Evolutionary conservation across 2,113 vertebrate species (phyloP), one percentile per base, ranked within the genome.

Genomic region (Haemorhous mexicanus): DNA sequence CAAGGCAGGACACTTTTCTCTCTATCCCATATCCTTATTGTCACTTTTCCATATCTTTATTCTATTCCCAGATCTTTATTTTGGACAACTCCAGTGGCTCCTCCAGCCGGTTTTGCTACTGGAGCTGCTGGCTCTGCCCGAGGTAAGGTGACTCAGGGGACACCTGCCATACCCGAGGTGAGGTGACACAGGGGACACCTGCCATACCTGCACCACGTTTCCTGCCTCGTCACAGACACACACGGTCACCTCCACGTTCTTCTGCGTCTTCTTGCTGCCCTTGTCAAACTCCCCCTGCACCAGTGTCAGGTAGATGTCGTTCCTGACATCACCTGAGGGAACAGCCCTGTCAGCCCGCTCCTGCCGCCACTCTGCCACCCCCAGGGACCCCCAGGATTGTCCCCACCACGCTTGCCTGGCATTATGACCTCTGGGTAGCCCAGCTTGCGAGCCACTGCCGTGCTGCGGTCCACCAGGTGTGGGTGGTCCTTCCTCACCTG

Each of bases 391-490:
- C 13, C 10, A 6, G n/a, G 21, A 1, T 28, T 53, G 15, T 59
- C 18, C 3, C 1, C 6, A 12, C 28, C 5, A 30, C 0, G 7
- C 98, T 97, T 95, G 98, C 98, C 98, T 85, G 98, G 98, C 98
- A 99, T 98, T 94, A 99, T 99, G 96, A 99, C 98, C 58, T 99
- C 98, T 0, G 98, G 98, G 90, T 98, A 99, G 84, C 98, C 98
- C 95, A 99, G 97, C 90, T 99, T 99, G 73, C 98, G 98, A 0
- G 98, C 98, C 89, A 98, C 96, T 11, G 97, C 98, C 3, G 98
- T 98, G 18, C 97, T 97, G 39, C 98, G 96, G 97, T 98, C 98
- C 96, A 98, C 98, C 4, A 99, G 97, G 83, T 98, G 98, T 0
- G 98, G 98, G 63, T 98, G 98, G 93, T 99, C 98, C 62, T 97